Evolutionary conservation across 2,797 vertebrate species (phyloP), one percentile per base, ranked within the genome.

Genomic region (Macropodus opercularis): DNA sequence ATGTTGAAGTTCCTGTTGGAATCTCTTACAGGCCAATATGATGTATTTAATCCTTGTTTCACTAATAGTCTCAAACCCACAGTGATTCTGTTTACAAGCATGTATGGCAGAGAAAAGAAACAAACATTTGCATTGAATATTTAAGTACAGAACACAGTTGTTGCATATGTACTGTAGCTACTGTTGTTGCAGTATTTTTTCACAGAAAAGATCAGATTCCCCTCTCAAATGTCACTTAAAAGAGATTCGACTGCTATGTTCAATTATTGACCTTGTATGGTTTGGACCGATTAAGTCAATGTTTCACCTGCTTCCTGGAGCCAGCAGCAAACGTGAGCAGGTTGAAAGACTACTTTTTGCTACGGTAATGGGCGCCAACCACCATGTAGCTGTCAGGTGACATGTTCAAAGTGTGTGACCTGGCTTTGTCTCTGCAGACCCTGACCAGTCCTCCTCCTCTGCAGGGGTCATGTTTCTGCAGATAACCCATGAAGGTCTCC

Each of bases 381-480:
- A 96, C 96, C 92, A 98, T 90, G 50, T 98, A 98, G 81, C 93
- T 95, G 86, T 97, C 97, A 49, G 95, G 92, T 38, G 93, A 95
- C 77, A 90, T 84, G 89, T 90, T 95, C 72, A 93, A 81, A 52
- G 71, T 90, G 21, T 90, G 86, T 15, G 92, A 84, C 75, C 94
- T 96, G 38, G 32, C 52, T 61, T 90, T 96, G 68, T 92, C 83
- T 65, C 93, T 51, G 3, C 91, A 93, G 17, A 90, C 90, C 83
- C 92, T 95, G 75, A 93, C 92, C 53, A 87, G 90, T 32, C 60
- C 67, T 49, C 94, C 69, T 85, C 94, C 94, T 72, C 95, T 90
- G 92, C 97, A 99, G 0, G 96, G 96, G 86, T 99, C 96, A 0
- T 97, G 96, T 84, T 99, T 99, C 88, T 96, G 92, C 72, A 99